Evolutionary conservation across 2,888 invertebrate genomes (phyloP).

Genomic region (Eupithecia dodoneata): DNA sequence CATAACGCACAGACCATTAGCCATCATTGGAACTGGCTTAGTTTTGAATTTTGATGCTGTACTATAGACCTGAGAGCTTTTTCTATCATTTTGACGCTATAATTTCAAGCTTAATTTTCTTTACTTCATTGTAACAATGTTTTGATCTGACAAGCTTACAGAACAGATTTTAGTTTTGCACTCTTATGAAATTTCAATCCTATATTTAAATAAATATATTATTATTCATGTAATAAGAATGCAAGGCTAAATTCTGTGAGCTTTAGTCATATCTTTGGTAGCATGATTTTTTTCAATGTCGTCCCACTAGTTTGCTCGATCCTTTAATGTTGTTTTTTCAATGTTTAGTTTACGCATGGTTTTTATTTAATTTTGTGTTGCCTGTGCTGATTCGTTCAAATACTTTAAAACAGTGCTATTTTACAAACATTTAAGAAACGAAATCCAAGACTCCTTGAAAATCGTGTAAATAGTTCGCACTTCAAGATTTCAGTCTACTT

Average conservation of each 20-base stretch:
- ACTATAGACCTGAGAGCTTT: constrained; percentile 77
- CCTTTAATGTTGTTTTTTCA: constrained; percentile 60
- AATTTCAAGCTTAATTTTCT: constrained; percentile 71
- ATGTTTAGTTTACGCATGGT: constrained; percentile 62
- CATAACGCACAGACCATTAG: constrained; percentile 68
- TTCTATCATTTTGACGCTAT: constrained; percentile 72
- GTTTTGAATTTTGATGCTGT: constrained; percentile 75
- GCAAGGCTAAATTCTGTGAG: constrained; percentile 45
- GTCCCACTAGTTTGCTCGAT: constrained; percentile 74
- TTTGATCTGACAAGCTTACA: constrained; percentile 49
- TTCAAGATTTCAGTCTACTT: too few relatives aligned
- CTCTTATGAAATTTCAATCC: constrained; percentile 5
- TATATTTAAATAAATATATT: background rate
- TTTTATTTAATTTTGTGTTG: constrained; percentile 72
- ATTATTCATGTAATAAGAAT: background rate
- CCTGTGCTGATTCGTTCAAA: constrained; percentile 64
- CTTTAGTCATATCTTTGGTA: constrained; percentile 57
- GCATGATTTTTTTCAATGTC: constrained; percentile 72
- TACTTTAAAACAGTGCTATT: constrained; percentile 24
- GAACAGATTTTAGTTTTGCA: constrained; percentile 46
- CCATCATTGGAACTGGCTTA: constrained; percentile 72
- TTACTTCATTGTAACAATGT: constrained; percentile 73
- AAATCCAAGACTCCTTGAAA: background rate
- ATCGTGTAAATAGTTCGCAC: background rate
- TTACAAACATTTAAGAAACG: background rate